Evolutionary conservation across 2,797 vertebrate genomes (phyloP), one percentile per base, ranked within the genome.

Genomic region (Tarsius wallacei): DNA sequence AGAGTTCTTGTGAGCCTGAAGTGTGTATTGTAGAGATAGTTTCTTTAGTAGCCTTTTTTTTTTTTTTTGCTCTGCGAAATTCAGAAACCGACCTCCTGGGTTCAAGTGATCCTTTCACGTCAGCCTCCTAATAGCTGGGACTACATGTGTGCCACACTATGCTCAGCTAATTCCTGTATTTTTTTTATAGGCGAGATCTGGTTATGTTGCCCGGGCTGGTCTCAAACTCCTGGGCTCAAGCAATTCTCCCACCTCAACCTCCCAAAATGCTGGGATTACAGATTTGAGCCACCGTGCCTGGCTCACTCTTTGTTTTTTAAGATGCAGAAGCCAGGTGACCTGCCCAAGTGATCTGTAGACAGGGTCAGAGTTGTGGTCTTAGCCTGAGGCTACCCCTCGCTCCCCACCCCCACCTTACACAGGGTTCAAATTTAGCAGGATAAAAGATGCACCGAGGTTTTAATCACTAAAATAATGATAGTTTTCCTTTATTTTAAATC

Each of bases 1-100:
- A 22, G 59, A 80, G 21, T 76, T 78, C 28, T 19, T 87, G 31
- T 36, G 80, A 88, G 63, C 55, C 51, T 59, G 49, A 68, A 70
- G 17, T n/a, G 10, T 92, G 26, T 36, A 24, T 91, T 89, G 94
- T 82, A 86, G 70, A 85, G 81, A 49, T 24, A 66, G 71, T 42
- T 85, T 81, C 22, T 63, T 91, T 42, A 53, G 63, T 71, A 14
- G 9, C 66, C 71, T 88, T 53, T 17, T 63, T 1, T 3, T 92
- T 82, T 91, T 92, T 61, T 24, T 26, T 63, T 90, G 13, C 59
- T 53, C 73, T 59, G 4, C 68, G 36, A 73, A 61, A 33, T 57
- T 84, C 33, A 81, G 71, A 87, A 94, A 70, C 11, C 86, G 51
- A 42, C 42, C 42, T 42, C 42, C 42, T 42, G 42, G 42, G 42